phyloP scores from a whole-genome alignment of 2,888 invertebrate species.

The Hartigia nigra region DNA sequence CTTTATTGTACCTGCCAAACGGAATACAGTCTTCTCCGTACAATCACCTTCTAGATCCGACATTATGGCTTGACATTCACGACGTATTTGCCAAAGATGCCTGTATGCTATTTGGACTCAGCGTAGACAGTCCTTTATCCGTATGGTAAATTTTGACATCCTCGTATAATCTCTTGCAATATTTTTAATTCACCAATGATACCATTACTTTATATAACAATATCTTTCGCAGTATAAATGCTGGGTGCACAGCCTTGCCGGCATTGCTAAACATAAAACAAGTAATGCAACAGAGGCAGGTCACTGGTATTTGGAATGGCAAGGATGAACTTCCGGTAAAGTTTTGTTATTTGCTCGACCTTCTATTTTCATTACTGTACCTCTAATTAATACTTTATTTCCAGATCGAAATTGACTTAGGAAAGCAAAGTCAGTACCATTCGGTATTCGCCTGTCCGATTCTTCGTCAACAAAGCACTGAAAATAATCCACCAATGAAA shows the following conservation, averaged over 20 bases:
- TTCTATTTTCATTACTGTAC: neutral
- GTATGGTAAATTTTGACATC: slow-evolving; percentile 73
- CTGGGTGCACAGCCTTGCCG: slow-evolving; percentile 93
- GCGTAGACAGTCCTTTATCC: slow-evolving; percentile 89
- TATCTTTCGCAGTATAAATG: slow-evolving; percentile 76
- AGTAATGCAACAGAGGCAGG: slow-evolving; percentile 89
- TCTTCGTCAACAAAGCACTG: slow-evolving; percentile 94
- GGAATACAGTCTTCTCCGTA: slow-evolving; percentile 87
- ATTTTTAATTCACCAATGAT: slow-evolving; percentile 6
- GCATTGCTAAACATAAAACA: slow-evolving; percentile 94
- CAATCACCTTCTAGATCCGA: slow-evolving; percentile 77
- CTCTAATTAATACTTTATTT: slow-evolving; percentile 19
- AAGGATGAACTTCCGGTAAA: slow-evolving; percentile 94
- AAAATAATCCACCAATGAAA: slow-evolving; percentile 96
- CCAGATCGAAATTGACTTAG: slow-evolving; percentile 95
- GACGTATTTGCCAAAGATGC: slow-evolving; percentile 94
- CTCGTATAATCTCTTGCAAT: neutral
- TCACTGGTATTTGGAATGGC: slow-evolving; percentile 93
- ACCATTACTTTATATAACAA: neutral
- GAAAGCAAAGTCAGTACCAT: slow-evolving; percentile 91
- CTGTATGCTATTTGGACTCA: slow-evolving; percentile 89
- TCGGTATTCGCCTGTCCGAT: slow-evolving; percentile 99
- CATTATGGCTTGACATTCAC: slow-evolving; percentile 81
- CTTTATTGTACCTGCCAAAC: slow-evolving; percentile 80
- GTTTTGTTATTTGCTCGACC: neutral